A percentile compares a stretch with the other conserved stretches of the same genome.
Evolutionary conservation across 2,797 vertebrate species (phyloP).

Genomic region (Naso thynnoides): DNA sequence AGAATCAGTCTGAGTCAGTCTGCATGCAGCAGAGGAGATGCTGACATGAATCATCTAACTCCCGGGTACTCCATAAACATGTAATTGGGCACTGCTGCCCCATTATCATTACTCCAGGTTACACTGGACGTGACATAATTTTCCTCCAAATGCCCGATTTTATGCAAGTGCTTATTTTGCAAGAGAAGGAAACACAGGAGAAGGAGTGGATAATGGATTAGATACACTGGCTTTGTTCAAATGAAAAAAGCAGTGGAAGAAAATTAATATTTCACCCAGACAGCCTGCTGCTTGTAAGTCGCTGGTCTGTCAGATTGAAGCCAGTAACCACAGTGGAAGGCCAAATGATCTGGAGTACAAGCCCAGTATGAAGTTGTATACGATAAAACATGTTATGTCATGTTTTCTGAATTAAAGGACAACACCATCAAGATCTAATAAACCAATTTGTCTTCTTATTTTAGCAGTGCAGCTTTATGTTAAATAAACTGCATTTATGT

Average conservation of each 20-base stretch:
- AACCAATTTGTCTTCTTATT: too few species aligned
- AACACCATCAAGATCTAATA: too few species aligned
- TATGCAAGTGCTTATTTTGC: slow-evolving; percentile 20
- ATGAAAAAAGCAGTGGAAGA: slow-evolving; percentile 24
- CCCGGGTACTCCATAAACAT: neutral
- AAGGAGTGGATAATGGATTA: slow-evolving; percentile 43
- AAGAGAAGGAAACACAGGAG: slow-evolving; percentile 16
- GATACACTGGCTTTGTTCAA: slow-evolving; percentile 28
- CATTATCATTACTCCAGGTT: slow-evolving; percentile 10
- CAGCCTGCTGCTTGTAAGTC: slow-evolving; percentile 14
- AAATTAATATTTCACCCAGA: slow-evolving; percentile 34
- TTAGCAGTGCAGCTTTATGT: too few species aligned
- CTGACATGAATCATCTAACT: slow-evolving; percentile 25
- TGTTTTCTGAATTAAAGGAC: too few species aligned
- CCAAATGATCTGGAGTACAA: neutral
- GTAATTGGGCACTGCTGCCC: slow-evolving; percentile 11
- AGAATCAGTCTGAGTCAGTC: slow-evolving; percentile 39
- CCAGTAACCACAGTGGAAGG: neutral
- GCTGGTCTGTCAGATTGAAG: slow-evolving; percentile 10
- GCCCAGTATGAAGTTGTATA: too few species aligned
- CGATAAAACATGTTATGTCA: too few species aligned
- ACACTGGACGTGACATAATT: slow-evolving; percentile 18
- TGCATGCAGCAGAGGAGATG: slow-evolving; percentile 36
- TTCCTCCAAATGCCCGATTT: slow-evolving; percentile 17
- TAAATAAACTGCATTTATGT: too few species aligned